Evolutionary conservation across 2,113 vertebrate species (phyloP), one percentile per base, ranked within the genome.

Genomic region (Meleagris gallopavo): DNA sequence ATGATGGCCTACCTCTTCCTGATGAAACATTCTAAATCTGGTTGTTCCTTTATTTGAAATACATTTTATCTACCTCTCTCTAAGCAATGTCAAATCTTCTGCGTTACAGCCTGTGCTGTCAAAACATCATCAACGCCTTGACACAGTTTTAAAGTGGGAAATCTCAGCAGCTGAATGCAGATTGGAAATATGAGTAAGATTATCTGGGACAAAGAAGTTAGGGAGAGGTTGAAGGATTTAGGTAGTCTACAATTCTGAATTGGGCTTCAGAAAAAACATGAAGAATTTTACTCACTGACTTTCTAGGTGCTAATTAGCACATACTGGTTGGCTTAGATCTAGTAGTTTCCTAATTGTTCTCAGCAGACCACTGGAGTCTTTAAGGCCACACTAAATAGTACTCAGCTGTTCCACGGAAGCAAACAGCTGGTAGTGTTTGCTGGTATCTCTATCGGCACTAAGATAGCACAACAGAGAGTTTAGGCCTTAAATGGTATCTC

Each of bases 91-190:
- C 55, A 86, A 86, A 66, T 40, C 91, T 92, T 94, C 64, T 72
- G 19, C 61, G 55, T 74, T 95, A 70, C 81, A 94, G 71, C 85
- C 75, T 95, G 75, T 15, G 19, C 65, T 95, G 94, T 97, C 82
- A 94, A 89, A 97, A 93, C 72, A 95, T 74, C 75, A 77, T 71
- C 94, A 86, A 55, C 88, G 88, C 93, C 94, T 94, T 91, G 91
- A 94, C 91, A 95, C 61, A 94, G 64, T 94, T 96, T 91, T 91
- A 64, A 93, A 86, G 40, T 90, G 82, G 52, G 52, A 96, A 94
- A 66, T 79, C 52, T 90, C 79, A 86, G 73, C 69, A 85, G n/a
- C 57, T 89, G 82, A 88, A 91, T 83, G 87, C 83, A 81, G 93
- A 78, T 77, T 65, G 72, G 64, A 58, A 86, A 27, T 30, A 45